Evolutionary conservation across 2,797 vertebrate genomes (phyloP).

Genomic region (Columba guinea): DNA sequence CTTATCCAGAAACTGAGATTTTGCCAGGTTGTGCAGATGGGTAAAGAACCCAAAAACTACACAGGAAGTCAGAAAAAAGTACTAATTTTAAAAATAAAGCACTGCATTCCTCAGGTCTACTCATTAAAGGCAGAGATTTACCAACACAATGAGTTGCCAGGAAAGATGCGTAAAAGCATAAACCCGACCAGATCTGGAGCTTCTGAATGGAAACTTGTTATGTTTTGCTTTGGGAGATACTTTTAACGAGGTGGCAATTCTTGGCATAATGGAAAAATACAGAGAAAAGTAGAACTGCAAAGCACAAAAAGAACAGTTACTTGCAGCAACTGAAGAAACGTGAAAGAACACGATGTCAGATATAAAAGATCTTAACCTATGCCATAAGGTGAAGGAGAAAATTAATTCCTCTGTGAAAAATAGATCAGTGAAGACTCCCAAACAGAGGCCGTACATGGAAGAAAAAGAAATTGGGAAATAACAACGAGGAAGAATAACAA

Average conservation of each 20-base stretch:
- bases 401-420: neutral
- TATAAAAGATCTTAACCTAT: neutral
- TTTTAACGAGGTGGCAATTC: neutral
- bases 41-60: neutral
- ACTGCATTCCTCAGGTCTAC: neutral
- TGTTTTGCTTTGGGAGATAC: neutral
- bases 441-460: neutral
- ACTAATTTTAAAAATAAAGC: neutral
- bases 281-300: neutral
- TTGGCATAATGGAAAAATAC: neutral
- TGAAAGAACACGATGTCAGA: neutral
- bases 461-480: neutral
- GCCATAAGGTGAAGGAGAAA: neutral
- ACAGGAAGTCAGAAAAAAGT: neutral
- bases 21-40: neutral
- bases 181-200: neutral
- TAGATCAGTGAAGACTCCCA: neutral
- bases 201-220: neutral
- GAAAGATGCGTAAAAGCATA: neutral
- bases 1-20: neutral
- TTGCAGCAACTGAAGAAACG: neutral
- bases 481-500: neutral
- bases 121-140: neutral
- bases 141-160: fast-evolving
- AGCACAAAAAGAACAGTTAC: neutral